Evolutionary conservation across 2,113 vertebrate species (phyloP).

Genomic region (Psittacara wagleri): DNA sequence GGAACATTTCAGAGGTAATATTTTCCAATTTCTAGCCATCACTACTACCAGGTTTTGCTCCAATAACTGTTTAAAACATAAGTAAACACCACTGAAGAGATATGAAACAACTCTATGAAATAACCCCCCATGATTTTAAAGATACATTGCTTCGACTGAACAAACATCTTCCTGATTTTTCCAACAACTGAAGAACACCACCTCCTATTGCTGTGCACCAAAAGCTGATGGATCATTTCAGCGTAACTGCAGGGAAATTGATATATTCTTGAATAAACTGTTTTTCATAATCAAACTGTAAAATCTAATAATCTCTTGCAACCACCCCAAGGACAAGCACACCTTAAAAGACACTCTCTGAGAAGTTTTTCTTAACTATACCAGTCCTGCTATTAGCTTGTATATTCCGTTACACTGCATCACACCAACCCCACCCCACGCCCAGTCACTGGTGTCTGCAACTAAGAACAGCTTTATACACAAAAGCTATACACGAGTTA

Average conservation of each 20-base stretch:
- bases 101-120: neutral
- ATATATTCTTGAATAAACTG: neutral
- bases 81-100: neutral
- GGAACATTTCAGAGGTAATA: neutral
- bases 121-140: neutral
- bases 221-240: neutral
- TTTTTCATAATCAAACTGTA: neutral
- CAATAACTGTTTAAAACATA: neutral
- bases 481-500: neutral
- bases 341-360: neutral
- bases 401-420: neutral
- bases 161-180: neutral
- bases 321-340: neutral
- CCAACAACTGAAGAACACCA: neutral
- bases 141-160: neutral
- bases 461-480: accelerated
- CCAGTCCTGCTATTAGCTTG: neutral
- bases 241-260: accelerated
- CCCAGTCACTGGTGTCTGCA: neutral
- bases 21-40: neutral
- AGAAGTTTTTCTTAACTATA: neutral
- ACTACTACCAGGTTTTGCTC: neutral
- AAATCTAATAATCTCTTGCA: neutral
- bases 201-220: accelerated
- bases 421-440: neutral